These are phyloP conservation scores for Myotis brandtii DNA, from an alignment of 2,113 vertebrate species.

Conservation along the genomic window DNA sequence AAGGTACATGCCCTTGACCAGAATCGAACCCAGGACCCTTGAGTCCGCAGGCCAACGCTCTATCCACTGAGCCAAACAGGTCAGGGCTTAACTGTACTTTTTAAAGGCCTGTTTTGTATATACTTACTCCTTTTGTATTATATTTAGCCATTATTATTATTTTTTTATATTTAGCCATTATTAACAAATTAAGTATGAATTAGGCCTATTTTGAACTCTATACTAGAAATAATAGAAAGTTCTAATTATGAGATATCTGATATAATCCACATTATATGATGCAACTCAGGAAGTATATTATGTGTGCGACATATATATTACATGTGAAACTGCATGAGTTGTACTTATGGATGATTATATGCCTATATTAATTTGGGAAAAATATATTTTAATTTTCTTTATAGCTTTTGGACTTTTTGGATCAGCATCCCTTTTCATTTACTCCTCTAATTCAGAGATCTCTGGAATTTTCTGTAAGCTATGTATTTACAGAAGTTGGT, in stretches of 20 bases:
- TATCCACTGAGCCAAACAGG: no score
- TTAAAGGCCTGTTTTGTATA: neutral
- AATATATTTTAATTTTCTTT: slow-evolving; percentile 51
- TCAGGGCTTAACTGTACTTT: neutral
- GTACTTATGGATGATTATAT: slow-evolving; percentile 1
- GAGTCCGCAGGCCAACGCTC: no score
- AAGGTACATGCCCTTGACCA: no score
- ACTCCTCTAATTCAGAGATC: slow-evolving; percentile 95
- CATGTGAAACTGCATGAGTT: neutral
- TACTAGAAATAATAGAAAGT: slow-evolving; percentile 41
- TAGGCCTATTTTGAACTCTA: neutral
- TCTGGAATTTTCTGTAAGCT: slow-evolving; percentile 96
- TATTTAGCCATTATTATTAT: neutral
- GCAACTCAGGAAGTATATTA: neutral
- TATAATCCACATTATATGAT: neutral
- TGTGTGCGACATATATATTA: neutral
- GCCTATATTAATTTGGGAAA: slow-evolving; percentile 14
- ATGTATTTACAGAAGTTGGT: slow-evolving; percentile 96
- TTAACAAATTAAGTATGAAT: slow-evolving; percentile 18
- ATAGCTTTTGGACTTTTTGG: slow-evolving; percentile 97
- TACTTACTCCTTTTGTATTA: neutral
- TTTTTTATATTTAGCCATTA: neutral
- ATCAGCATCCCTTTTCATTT: slow-evolving; percentile 95
- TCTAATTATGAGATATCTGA: neutral
- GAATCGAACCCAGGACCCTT: no score